Percentiles rank a stretch among this genome's conserved stretches.
Conservation (phyloP, 2,797 vertebrate genomes). For the Ara ararauna region DNA sequence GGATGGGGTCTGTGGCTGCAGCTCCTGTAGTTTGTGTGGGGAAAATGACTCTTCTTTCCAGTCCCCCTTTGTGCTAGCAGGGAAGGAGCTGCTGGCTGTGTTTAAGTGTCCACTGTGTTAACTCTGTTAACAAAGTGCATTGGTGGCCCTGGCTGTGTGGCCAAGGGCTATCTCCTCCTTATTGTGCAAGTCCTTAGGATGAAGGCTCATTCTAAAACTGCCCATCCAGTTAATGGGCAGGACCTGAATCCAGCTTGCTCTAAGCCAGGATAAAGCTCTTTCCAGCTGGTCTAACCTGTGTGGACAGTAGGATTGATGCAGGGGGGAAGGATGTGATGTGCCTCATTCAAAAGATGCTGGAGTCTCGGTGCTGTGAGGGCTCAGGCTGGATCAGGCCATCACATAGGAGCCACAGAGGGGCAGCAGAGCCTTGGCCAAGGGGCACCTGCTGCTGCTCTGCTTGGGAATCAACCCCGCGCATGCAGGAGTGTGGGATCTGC, state of each 20-base stretch:
- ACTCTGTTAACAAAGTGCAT: background rate
- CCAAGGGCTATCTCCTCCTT: rapidly evolving
- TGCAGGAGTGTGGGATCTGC: rapidly evolving
- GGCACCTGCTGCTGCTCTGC: background rate
- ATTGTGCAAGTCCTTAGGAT: rapidly evolving
- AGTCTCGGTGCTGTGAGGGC: rapidly evolving
- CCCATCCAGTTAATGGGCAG: rapidly evolving
- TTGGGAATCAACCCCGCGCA: rapidly evolving
- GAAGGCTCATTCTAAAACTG: rapidly evolving
- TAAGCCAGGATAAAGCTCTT: background rate
- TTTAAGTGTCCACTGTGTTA: background rate
- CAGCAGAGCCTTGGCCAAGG: background rate
- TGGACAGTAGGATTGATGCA: rapidly evolving
- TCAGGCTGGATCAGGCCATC: background rate
- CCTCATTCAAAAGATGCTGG: rapidly evolving
- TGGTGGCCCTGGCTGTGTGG: rapidly evolving
- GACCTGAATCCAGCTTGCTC: rapidly evolving
- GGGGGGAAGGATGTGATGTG: rapidly evolving
- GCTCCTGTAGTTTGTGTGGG: rapidly evolving
- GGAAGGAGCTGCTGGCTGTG: background rate
- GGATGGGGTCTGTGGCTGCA: background rate
- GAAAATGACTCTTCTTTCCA: background rate
- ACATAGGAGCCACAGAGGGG: background rate
- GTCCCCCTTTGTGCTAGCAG: rapidly evolving
- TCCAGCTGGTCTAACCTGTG: rapidly evolving